These are phyloP conservation scores for Pitangus sulphuratus DNA, from an alignment of 2,797 vertebrate genomes.

Conservation along the genomic window DNA sequence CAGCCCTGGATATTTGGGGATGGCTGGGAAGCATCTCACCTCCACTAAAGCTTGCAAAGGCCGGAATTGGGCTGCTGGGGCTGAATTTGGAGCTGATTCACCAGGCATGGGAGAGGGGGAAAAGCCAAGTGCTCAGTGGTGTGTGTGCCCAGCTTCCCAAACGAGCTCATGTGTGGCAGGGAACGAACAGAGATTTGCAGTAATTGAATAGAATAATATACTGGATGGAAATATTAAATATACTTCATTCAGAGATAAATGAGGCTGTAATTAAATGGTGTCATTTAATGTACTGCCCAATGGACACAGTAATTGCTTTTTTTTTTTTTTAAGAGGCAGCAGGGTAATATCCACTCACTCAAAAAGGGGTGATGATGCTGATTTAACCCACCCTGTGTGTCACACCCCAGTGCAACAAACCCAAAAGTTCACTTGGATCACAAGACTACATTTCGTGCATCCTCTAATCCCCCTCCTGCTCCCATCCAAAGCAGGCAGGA, in stretches of 20 bases:
- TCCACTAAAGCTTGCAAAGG: neutral
- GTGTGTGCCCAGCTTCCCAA: neutral
- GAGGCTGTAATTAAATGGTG: slow-evolving; percentile 71
- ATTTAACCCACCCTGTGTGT: slow-evolving; percentile 36
- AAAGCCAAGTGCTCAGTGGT: neutral
- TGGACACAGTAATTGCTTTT: slow-evolving; percentile 65
- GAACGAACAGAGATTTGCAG: slow-evolving; percentile 30
- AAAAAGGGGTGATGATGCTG: slow-evolving; percentile 48
- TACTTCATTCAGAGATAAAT: slow-evolving; percentile 65
- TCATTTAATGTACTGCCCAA: slow-evolving; percentile 61
- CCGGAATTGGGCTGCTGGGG: neutral
- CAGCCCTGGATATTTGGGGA: neutral
- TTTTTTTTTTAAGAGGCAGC: slow-evolving; percentile 35
- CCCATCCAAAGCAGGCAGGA: neutral
- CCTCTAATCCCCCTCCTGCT: neutral
- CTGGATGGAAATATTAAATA: slow-evolving; percentile 61
- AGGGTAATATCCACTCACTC: slow-evolving; percentile 30
- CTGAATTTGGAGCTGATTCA: neutral
- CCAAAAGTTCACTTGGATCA: neutral
- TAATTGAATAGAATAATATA: slow-evolving; percentile 66
- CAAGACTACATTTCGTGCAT: neutral
- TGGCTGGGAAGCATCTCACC: neutral
- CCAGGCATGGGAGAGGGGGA: neutral
- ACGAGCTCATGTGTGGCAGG: slow-evolving; percentile 19
- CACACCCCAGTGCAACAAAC: neutral